Conservation (phyloP, 2,113 vertebrate genomes). For the Apodemus sylvaticus region DNA sequence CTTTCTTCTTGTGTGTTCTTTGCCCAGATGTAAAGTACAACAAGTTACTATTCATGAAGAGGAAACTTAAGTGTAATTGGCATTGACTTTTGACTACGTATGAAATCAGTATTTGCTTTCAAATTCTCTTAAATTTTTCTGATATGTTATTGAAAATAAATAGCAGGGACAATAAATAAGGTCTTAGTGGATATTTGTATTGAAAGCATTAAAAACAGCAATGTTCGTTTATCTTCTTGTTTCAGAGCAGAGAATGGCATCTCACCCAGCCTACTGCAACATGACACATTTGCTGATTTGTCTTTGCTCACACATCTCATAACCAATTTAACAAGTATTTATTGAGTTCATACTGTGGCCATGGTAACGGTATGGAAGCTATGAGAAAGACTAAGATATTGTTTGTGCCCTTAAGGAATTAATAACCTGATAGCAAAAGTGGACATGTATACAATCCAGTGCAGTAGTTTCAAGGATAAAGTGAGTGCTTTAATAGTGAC, state of each 20-base stretch:
- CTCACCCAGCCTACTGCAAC: not conserved
- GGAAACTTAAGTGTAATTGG: not conserved
- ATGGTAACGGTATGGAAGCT: not conserved
- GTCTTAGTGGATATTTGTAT: not conserved
- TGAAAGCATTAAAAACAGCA: not conserved
- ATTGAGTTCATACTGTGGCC: conserved; percentile 9
- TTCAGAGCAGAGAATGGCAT: not conserved
- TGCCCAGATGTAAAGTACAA: not conserved
- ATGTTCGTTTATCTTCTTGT: not conserved
- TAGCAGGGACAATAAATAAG: not conserved
- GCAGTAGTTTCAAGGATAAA: not conserved
- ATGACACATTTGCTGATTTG: not conserved
- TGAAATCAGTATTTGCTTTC: not conserved
- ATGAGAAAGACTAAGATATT: conserved; percentile 21
- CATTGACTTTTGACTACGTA: not conserved
- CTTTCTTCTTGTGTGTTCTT: not conserved
- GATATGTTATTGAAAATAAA: not conserved
- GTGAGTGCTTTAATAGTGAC: not conserved
- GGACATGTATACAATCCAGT: conserved; percentile 5
- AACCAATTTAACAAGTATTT: conserved; percentile 52
- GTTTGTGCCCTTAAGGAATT: conserved; percentile 34
- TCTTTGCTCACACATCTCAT: conserved; percentile 16
- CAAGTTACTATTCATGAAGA: conserved; percentile 2
- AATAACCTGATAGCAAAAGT: conserved; percentile 34
- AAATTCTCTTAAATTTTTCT: not conserved